Conservation (phyloP, 30 jellyfish, hydroid and myxozoan species). For the Catostylus mosaicus region DNA sequence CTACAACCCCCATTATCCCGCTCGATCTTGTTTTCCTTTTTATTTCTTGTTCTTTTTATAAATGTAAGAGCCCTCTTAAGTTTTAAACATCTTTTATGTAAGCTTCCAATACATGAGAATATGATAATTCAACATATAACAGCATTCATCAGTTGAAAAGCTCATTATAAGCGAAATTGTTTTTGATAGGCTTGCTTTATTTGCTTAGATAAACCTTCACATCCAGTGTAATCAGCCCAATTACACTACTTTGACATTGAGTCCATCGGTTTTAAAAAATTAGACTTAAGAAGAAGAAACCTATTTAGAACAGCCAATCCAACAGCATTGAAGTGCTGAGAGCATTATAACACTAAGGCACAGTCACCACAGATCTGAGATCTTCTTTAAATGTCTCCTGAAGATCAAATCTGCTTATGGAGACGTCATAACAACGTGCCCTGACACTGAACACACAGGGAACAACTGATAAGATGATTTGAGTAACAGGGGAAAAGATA, state of each 20-base stretch:
- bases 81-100: too few species aligned
- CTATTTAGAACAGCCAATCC: not conserved
- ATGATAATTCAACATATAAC: too few species aligned
- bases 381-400: constrained; percentile 16
- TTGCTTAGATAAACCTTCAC: not conserved
- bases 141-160: too few species aligned
- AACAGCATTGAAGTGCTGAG: not conserved
- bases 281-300: not conserved
- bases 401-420: constrained; percentile 21
- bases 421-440: constrained; percentile 36
- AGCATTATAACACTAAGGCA: not conserved
- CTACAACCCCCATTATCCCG: too few species aligned
- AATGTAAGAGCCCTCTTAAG: too few species aligned
- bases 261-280: not conserved
- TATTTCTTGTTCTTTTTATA: too few species aligned
- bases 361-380: constrained; percentile 17
- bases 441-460: constrained; percentile 18
- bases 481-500: not conserved
- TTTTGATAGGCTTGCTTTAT: not conserved
- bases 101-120: too few species aligned
- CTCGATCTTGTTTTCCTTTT: too few species aligned
- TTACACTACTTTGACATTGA: not conserved
- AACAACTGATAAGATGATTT: constrained; percentile 10
- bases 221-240: not conserved
- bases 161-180: not conserved